These are phyloP conservation scores for Stenoptilia bipunctidactyla DNA, from an alignment of 2,888 invertebrate species.

Conservation along the genomic window DNA sequence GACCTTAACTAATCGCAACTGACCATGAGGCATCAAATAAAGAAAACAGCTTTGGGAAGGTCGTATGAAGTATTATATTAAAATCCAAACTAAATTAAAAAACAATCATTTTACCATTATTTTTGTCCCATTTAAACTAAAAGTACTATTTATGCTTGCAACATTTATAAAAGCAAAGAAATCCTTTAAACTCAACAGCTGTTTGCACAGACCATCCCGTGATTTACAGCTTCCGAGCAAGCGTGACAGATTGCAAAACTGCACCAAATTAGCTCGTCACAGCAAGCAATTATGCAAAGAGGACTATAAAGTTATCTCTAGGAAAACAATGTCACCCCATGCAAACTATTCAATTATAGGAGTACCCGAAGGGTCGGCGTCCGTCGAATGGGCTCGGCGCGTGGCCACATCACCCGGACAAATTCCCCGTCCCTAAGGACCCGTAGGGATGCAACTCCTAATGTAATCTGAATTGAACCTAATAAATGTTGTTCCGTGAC, in stretches of 20 bases:
- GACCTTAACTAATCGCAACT: too few relatives aligned
- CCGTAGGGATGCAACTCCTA: conserved; percentile 59
- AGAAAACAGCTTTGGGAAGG: too few relatives aligned
- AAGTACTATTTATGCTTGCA: too few relatives aligned
- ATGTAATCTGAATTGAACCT: conserved; percentile 69
- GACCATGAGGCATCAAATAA: too few relatives aligned
- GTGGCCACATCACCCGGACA: conserved; percentile 64
- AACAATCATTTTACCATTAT: too few relatives aligned
- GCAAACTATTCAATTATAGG: conserved; percentile 66
- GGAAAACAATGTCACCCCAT: conserved; percentile 55
- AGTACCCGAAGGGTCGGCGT: conserved; percentile 44
- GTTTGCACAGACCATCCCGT: neutral
- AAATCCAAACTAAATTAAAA: too few relatives aligned
- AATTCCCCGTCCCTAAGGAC: conserved; percentile 20
- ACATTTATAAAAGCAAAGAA: too few relatives aligned
- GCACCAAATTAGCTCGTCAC: conserved; percentile 57
- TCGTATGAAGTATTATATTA: too few relatives aligned
- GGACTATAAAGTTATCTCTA: conserved; percentile 60
- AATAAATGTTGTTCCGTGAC: conserved; percentile 66
- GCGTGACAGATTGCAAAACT: conserved; percentile 61
- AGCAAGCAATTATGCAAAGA: conserved; percentile 61
- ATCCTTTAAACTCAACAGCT: conserved; percentile 3
- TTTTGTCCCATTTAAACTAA: too few relatives aligned
- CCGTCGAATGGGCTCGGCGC: conserved; percentile 65
- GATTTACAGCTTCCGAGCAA: conserved; percentile 18